Evolutionary conservation across 2,888 invertebrate species (phyloP).

Genomic region (Unio pictorum): DNA sequence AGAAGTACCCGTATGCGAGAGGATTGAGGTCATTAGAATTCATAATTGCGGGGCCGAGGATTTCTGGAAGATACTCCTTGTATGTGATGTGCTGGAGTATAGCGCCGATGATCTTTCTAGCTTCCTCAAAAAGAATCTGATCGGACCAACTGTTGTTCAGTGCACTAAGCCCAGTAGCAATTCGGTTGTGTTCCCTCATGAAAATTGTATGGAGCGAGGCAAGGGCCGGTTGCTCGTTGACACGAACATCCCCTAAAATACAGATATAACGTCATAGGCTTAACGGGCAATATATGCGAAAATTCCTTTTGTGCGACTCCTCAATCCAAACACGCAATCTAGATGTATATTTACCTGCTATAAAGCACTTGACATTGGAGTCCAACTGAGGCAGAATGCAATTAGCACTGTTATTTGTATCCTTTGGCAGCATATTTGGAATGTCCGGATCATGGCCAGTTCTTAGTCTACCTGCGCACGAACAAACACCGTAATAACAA

Average conservation of each 20-base stretch:
- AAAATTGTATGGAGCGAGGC: conserved; percentile 4
- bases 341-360: conserved; percentile 9
- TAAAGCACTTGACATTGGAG: conserved; percentile 15
- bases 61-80: not conserved
- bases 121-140: conserved; percentile 4
- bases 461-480: not conserved
- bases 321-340: not conserved
- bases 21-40: not conserved
- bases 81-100: conserved; percentile 2
- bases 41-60: not conserved
- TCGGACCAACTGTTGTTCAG: conserved; percentile 1
- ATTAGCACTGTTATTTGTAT: conserved; percentile 5
- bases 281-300: no score
- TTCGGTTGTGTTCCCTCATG: conserved; percentile 5
- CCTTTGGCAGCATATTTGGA: conserved; percentile 13
- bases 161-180: not conserved
- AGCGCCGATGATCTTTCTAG: conserved; percentile 4
- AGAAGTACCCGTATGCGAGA: not conserved
- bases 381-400: conserved; percentile 10
- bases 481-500: no score
- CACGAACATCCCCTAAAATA: conserved; percentile 6
- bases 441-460: not conserved
- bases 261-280: not conserved
- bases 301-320: no score
- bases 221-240: not conserved